A percentile compares a stretch with the other conserved stretches of the same genome.
Conservation (phyloP, 2,113 vertebrate genomes). For the Oxyruncus cristatus region DNA sequence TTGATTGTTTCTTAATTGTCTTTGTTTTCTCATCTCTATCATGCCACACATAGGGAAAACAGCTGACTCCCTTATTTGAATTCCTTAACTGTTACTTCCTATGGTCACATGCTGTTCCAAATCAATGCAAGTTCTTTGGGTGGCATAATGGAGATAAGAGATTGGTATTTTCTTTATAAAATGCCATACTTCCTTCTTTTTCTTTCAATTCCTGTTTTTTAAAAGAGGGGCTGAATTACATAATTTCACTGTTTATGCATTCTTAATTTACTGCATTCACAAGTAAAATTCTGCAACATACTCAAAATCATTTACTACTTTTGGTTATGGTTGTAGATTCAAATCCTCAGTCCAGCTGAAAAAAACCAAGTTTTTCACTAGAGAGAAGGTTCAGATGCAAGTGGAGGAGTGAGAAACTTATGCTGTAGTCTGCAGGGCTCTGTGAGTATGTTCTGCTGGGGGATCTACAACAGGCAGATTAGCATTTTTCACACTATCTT, state of each 20-base stretch:
- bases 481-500: background rate
- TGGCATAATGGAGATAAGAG: background rate
- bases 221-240: background rate
- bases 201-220: background rate
- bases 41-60: background rate
- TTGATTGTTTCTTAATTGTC: background rate
- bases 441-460: accelerated
- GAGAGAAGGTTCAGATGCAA: background rate
- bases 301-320: background rate
- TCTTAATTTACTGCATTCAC: background rate
- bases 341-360: background rate
- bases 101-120: background rate
- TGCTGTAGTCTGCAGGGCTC: background rate
- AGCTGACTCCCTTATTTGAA: background rate
- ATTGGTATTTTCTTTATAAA: background rate
- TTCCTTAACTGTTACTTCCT: background rate
- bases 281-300: background rate
- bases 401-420: background rate
- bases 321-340: background rate
- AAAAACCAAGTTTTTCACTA: background rate
- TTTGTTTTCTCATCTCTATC: background rate
- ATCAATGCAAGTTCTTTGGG: background rate
- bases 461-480: background rate
- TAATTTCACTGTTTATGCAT: background rate
- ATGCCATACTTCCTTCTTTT: background rate